Evolutionary conservation across 2,113 vertebrate genomes (phyloP), one percentile per base, ranked within the genome.

Genomic region (Heterotis niloticus): DNA sequence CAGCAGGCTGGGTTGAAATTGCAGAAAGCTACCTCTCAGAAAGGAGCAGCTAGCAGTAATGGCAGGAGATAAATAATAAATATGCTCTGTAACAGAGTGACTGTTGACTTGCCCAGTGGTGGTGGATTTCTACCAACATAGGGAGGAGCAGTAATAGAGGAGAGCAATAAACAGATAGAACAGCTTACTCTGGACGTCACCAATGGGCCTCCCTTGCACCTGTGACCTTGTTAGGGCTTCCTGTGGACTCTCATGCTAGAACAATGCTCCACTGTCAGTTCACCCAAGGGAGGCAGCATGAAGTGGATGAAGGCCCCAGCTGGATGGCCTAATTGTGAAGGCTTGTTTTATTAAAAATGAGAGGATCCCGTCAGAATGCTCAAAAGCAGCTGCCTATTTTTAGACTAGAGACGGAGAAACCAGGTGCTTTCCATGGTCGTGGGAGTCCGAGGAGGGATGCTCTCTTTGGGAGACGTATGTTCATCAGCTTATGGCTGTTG

Each of bases 301-400:
- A 83, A 80, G 86, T 72, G 82, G 85, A 89, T 85, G 80, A 83
- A 80, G 84, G 83, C 81, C 90, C 87, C 89, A 91, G 88, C 89
- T 91, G 89, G 71, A 26, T 59, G 85, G 87, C 84, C 72, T 77
- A 82, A 89, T 88, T 78, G 85, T 85, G 83, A 83, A 76, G 85
- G 86, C 89, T 87, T 91, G 90, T 90, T 91, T 91, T 89, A 91
- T 92, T 91, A 90, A 89, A 90, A 88, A 85, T 83, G 81, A 86
- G 83, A 86, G 87, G 84, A 89, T 92, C 88, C 89, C 86, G 81
- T 82, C 56, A 85, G 86, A 88, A 81, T 28, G 67, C 23, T 65
- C 81, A 79, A 64, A 17, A 84, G 87, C 85, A 83, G 86, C 83
- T 80, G 34, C 81, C 87, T 91, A 88, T 92, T 91, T 89, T 88